Evolutionary conservation across 2,113 vertebrate genomes (phyloP), one percentile per base, ranked within the genome.

Genomic region (Tretioscincus oriximinensis): DNA sequence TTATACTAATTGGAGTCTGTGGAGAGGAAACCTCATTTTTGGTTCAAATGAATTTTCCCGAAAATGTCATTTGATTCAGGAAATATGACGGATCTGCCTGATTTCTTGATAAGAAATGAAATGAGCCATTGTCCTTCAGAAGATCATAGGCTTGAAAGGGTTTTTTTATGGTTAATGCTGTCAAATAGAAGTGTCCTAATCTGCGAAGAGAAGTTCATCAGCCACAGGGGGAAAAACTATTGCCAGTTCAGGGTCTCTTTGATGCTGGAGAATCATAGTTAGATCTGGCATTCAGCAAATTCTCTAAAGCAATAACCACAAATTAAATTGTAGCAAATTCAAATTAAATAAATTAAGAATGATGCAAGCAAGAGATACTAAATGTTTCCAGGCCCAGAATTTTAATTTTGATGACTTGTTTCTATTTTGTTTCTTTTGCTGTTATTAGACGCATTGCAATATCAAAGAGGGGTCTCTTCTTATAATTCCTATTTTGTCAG

Each of bases 81-180:
- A 96, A 96, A 95, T 95, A 95, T 94, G 93, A 96, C 92, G 95
- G 95, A 97, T 97, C 94, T 96, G 94, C 90, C 92, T 63, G 92
- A 96, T 95, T 95, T 94, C 95, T 95, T 95, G 96, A 97, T 96
- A 95, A 96, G 93, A 96, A 97, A 97, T 96, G 94, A 96, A 95
- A 96, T 91, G 93, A 95, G 93, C 94, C 89, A 88, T 95, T 93
- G 95, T 96, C 95, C 95, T 95, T 96, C 94, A 96, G 92, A 94
- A 96, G 95, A 95, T 94, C 92, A 92, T 94, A 94, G 92, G 94
- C 94, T 93, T 90, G 94, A 94, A 95, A 95, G 94, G 91, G 93
- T 93, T 93, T 95, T 65, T 95, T 96, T 94, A 96, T 95, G 93
- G 95, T 93, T 95, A 95, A 96, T 94, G 93, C 93, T 94, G 95